Percentiles rank a stretch among this genome's conserved stretches.
Evolutionary conservation across 37 sponge, comb jelly and placozoan species (phyloP).

Genomic region (Spongia lamella): DNA sequence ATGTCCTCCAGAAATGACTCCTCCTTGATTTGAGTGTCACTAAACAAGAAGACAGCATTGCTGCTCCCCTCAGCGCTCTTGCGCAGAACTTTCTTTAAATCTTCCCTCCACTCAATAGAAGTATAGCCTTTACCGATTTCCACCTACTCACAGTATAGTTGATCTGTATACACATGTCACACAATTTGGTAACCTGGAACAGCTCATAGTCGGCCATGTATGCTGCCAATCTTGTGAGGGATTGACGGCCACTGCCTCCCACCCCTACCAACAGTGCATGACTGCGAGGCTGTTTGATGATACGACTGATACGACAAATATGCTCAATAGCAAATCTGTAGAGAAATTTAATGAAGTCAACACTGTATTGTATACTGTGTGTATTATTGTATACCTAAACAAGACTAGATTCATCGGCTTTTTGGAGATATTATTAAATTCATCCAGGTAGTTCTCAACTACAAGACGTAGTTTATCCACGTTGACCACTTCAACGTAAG

Average conservation of each 20-base stretch:
- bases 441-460: constrained; percentile 93
- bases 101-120: constrained; percentile 94
- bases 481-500: constrained; percentile 83
- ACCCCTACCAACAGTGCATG: constrained; percentile 96
- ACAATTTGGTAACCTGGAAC: constrained; percentile 80
- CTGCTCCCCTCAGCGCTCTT: constrained; percentile 82
- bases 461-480: constrained; percentile 88
- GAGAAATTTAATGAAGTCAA: background rate
- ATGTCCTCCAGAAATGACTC: constrained; percentile 97
- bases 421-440: constrained; percentile 96
- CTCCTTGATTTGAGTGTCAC: constrained; percentile 93
- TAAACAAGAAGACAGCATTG: constrained; percentile 91
- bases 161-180: background rate
- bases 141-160: constrained; percentile 48
- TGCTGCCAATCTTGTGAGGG: constrained; percentile 85
- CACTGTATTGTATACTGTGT: too few species aligned
- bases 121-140: constrained; percentile 98
- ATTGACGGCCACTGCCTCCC: constrained; percentile 91
- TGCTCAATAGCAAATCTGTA: constrained; percentile 98
- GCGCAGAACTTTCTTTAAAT: constrained; percentile 89
- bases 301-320: constrained; percentile 86
- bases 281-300: constrained; percentile 92
- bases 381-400: constrained; percentile 75
- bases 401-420: constrained; percentile 98
- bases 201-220: constrained; percentile 97